phyloP scores from a whole-genome alignment of 2,888 invertebrate species.

The Erebia palarica region DNA sequence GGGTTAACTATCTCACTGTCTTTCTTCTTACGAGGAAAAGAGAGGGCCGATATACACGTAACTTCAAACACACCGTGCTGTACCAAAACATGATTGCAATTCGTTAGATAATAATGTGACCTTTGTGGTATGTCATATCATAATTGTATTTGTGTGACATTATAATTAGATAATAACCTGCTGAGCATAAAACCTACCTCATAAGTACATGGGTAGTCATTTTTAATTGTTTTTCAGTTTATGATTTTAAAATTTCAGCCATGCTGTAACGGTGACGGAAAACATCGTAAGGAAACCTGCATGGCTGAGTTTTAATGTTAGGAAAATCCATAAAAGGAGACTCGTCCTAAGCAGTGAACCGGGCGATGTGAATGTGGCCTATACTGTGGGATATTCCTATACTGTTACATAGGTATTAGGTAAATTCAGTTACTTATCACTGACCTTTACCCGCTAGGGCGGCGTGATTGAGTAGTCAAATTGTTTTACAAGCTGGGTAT shows the following conservation, averaged over 20 bases:
- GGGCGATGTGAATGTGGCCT: background rate
- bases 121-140: conserved; percentile 53
- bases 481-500: too few relatives aligned
- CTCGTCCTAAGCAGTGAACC: too few relatives aligned
- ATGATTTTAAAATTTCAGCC: too few relatives aligned
- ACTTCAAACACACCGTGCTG: conserved; percentile 33
- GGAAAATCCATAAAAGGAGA: too few relatives aligned
- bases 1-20: conserved; percentile 25
- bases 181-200: background rate
- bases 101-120: conserved; percentile 74
- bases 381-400: too few relatives aligned
- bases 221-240: too few relatives aligned
- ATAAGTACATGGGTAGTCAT: too few relatives aligned
- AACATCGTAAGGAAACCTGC: too few relatives aligned
- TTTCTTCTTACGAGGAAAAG: conserved; percentile 25
- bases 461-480: background rate
- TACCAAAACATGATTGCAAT: conserved; percentile 47
- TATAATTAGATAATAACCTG: conserved; percentile 26
- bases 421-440: background rate
- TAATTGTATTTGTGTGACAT: conserved; percentile 29
- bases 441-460: background rate
- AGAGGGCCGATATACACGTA: conserved; percentile 32
- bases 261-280: too few relatives aligned
- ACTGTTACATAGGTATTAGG: background rate
- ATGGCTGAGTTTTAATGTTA: too few relatives aligned